Base-by-base conservation (phyloP, 2,888 invertebrate species). In the Lysandra bellargus region DNA sequence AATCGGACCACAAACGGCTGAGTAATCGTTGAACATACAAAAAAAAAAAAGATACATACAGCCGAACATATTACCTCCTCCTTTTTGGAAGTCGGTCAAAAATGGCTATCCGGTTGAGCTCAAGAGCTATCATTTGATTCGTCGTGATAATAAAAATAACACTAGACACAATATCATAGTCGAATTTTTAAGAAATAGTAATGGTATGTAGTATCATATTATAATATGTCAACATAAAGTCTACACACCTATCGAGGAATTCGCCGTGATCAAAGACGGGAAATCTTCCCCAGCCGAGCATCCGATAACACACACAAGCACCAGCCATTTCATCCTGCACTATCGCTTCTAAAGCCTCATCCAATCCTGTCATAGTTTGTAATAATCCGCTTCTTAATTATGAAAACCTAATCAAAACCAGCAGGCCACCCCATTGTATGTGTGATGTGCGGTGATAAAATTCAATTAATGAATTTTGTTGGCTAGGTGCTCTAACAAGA, bases 251-350 rank as follows among this genome's bases (percentile, higher is more conserved):
- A 97, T 95, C 1, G 97, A 96, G 6, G 96, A 97, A 88, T 97
- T 97, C 17, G 96, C 95, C 12, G 96, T 96, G 1, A 97, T 95
- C 82, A 97, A 90, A 0, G 97, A 97, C 2, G 97, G 97, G 89
- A 96, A 97, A 84, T 96, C 96, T 88, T 97, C 95, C n/a, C 86
- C 88, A 1, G 72, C 81, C 72, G 85, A 89, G 12, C 82, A 80
- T 79, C 84, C 82, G 80, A 87, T 83, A 69, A 88, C 78, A 85
- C 82, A 88, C 60, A 89, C 81, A 80, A 85, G 80, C 60, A 87
- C 73, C 73, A 86, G 37, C 88, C 89, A 91, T 83, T 84, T 85
- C 92, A 93, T 94, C 81, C 86, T 91, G 81, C 84, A 82, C 87
- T 76, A 84, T 79, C 84, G 80, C 80, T 81, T 82, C 80, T 81